Evolutionary conservation across 2,888 invertebrate species (phyloP).

Genomic region (Drosophila ezoana): DNA sequence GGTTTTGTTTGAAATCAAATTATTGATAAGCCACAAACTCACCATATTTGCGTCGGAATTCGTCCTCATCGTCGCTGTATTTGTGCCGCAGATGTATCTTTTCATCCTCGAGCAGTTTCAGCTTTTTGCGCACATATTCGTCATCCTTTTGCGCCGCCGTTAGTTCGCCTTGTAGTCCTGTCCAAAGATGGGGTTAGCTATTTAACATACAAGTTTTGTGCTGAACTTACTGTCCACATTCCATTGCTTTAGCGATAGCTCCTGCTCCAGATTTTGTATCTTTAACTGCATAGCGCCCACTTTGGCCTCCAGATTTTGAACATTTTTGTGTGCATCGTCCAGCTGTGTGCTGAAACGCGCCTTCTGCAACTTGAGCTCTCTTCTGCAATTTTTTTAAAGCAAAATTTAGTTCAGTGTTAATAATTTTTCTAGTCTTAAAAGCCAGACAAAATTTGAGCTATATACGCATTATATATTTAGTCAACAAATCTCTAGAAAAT

Average conservation of each 20-base stretch:
- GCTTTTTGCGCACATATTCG: conserved; percentile 83
- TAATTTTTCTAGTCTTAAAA: conserved; percentile 31
- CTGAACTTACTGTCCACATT: conserved; percentile 84
- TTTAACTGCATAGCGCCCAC: conserved; percentile 82
- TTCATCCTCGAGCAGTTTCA: conserved; percentile 84
- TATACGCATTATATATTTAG: conserved; percentile 28
- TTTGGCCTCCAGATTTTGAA: conserved; percentile 81
- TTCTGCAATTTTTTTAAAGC: conserved; percentile 59
- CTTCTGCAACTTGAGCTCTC: conserved; percentile 84
- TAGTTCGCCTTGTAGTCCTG: conserved; percentile 84
- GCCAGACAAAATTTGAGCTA: conserved; percentile 32
- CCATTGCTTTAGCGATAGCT: conserved; percentile 84
- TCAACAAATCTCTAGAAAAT: conserved; percentile 54
- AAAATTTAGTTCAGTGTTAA: background rate
- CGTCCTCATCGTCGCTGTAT: conserved; percentile 83
- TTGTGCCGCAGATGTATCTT: conserved; percentile 82
- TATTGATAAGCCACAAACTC: conserved; percentile 1
- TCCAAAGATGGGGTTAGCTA: background rate
- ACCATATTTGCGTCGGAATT: conserved; percentile 83
- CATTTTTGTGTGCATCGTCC: conserved; percentile 83
- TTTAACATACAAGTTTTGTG: too few species aligned
- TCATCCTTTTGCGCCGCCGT: conserved; percentile 84
- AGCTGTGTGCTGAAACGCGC: conserved; percentile 83
- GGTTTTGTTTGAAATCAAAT: background rate
- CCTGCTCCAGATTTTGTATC: conserved; percentile 83